Percentiles rank a stretch among this genome's conserved stretches.
Conservation (phyloP, 1,140 invertebrate species). For the Sinonovacula constricta region DNA sequence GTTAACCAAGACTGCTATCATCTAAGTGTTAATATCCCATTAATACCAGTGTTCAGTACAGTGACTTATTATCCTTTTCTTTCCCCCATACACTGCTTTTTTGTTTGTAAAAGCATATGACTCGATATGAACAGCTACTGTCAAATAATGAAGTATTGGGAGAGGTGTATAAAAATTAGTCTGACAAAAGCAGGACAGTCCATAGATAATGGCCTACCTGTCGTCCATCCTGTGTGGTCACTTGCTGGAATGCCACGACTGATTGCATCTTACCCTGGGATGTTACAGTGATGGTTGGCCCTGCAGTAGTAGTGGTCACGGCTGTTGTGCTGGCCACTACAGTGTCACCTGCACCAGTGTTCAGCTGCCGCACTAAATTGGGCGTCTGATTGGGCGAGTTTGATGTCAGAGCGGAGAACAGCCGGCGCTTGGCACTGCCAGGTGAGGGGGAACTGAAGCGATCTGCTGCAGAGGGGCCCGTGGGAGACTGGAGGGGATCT, state of each 20-base stretch:
- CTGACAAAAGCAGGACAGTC: neutral
- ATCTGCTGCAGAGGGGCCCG: slow-evolving; percentile 72
- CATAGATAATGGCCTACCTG: slow-evolving; percentile 56
- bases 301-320: neutral
- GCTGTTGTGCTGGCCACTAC: neutral
- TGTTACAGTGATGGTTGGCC: neutral
- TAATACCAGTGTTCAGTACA: too few relatives aligned
- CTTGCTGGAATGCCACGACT: slow-evolving; percentile 68
- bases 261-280: slow-evolving; percentile 24
- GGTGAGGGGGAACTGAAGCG: slow-evolving; percentile 77
- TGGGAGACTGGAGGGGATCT: slow-evolving; percentile 75
- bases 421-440: slow-evolving; percentile 75
- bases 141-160: too few relatives aligned
- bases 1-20: too few relatives aligned
- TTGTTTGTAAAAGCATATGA: too few relatives aligned
- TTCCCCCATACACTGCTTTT: too few relatives aligned
- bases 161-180: too few relatives aligned
- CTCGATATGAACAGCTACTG: too few relatives aligned
- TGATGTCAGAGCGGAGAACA: slow-evolving; percentile 69
- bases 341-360: neutral
- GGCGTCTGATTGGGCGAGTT: neutral
- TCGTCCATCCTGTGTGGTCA: slow-evolving; percentile 70
- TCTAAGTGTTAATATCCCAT: too few relatives aligned
- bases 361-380: slow-evolving; percentile 29
- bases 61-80: too few relatives aligned